phyloP scores from a whole-genome alignment of 2,113 vertebrate species.

The Dascyllus trimaculatus region DNA sequence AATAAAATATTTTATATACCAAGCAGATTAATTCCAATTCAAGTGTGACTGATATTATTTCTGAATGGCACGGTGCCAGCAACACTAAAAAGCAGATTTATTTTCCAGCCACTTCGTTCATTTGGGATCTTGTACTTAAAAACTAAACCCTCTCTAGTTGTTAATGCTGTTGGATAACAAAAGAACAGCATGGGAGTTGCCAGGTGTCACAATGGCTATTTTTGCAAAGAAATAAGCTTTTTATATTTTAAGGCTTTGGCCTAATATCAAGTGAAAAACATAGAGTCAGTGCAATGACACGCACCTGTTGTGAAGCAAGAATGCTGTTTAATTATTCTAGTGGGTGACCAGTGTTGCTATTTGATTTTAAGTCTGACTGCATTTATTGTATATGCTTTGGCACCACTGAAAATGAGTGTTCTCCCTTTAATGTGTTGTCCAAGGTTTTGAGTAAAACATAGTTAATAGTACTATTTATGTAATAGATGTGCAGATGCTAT shows the following conservation, averaged over 20 bases:
- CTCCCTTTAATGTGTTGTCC: no score
- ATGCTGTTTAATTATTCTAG: neutral
- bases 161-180: conserved; percentile 56
- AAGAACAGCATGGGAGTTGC: neutral
- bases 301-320: neutral
- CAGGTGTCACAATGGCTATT: conserved; percentile 6
- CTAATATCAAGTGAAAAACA: neutral
- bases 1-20: no score
- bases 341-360: neutral
- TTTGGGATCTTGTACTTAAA: conserved; percentile 39
- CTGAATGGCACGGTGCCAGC: neutral
- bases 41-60: neutral
- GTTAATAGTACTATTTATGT: no score
- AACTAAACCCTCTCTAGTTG: conserved; percentile 11
- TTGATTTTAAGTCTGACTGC: no score
- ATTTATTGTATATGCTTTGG: no score
- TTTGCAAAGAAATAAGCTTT: neutral
- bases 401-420: no score
- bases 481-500: neutral
- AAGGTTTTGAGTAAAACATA: no score
- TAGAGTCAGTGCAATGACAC: no score
- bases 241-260: neutral
- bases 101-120: conserved; percentile 17
- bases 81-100: conserved; percentile 3
- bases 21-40: no score